A percentile compares a stretch with the other conserved stretches of the same genome.
These are phyloP conservation scores for Jaculus jaculus DNA, from an alignment of 2,113 vertebrate genomes.

Conservation along the genomic window DNA sequence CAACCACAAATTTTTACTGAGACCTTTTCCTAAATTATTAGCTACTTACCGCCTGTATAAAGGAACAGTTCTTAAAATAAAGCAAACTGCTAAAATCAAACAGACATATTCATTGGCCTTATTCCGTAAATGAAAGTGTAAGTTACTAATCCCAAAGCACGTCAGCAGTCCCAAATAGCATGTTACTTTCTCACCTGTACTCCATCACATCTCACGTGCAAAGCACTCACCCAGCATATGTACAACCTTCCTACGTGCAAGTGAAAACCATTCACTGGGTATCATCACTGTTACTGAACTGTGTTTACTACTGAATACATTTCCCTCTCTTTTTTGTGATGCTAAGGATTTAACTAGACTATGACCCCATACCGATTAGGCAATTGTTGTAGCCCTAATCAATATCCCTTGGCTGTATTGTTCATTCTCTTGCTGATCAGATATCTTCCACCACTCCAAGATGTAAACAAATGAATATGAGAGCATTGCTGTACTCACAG, in stretches of 20 bases:
- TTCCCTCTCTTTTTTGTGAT: neutral
- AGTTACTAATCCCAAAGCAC: neutral
- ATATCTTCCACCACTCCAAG: neutral
- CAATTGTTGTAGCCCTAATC: neutral
- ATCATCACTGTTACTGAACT: neutral
- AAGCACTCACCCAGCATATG: neutral
- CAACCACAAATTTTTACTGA: conserved; percentile 28
- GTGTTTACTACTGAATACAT: neutral
- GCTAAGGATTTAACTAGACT: neutral
- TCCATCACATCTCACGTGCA: neutral
- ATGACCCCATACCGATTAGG: neutral
- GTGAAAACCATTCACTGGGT: neutral
- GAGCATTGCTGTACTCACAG: conserved; percentile 7
- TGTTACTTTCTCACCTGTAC: neutral
- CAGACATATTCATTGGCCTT: neutral
- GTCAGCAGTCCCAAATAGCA: neutral
- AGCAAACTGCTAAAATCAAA: conserved; percentile 25
- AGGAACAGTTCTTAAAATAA: conserved; percentile 10
- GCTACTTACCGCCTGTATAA: conserved; percentile 10
- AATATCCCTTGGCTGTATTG: neutral
- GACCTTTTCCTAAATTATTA: conserved; percentile 27
- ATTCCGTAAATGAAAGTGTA: conserved; percentile 11
- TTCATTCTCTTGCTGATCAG: neutral
- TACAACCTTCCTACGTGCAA: neutral
- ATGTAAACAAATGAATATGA: neutral